phyloP scores from a whole-genome alignment of 1,140 invertebrate genomes.

The Trigoniulus corallinus region DNA sequence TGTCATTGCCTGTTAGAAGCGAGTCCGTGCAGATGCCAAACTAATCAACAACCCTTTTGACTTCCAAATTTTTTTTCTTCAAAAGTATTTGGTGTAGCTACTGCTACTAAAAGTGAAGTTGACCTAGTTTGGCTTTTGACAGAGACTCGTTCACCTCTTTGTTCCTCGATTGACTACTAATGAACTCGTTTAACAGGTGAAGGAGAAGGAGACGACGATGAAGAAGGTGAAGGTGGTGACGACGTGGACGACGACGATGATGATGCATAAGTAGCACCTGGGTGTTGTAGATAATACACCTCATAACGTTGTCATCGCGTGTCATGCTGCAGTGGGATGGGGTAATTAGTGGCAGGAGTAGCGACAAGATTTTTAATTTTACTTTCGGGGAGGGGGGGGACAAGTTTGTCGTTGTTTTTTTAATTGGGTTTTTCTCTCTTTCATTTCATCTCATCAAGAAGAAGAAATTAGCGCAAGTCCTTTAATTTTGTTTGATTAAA shows the following conservation, averaged over 20 bases:
- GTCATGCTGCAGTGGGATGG: constrained; percentile 2
- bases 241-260: constrained; percentile 9
- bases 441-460: not conserved
- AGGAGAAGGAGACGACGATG: constrained; percentile 12
- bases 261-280: constrained; percentile 3
- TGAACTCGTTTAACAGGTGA: constrained; percentile 7
- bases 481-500: not conserved
- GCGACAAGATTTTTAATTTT: not conserved
- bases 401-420: too few relatives aligned
- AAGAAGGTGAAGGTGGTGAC: constrained; percentile 12
- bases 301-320: constrained; percentile 7
- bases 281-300: not conserved
- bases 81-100: too few relatives aligned
- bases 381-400: too few relatives aligned
- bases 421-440: not conserved
- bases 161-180: constrained; percentile 1
- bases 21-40: not conserved
- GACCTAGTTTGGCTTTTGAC: too few relatives aligned
- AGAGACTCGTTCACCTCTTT: too few relatives aligned
- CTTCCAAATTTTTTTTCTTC: too few relatives aligned
- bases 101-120: too few relatives aligned
- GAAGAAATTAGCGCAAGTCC: not conserved
- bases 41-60: too few relatives aligned
- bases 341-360: constrained; percentile 1
- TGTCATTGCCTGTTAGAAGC: not conserved